Evolutionary conservation across 2,888 invertebrate species (phyloP), one percentile per base, ranked within the genome.

Genomic region (Mythimna impura): DNA sequence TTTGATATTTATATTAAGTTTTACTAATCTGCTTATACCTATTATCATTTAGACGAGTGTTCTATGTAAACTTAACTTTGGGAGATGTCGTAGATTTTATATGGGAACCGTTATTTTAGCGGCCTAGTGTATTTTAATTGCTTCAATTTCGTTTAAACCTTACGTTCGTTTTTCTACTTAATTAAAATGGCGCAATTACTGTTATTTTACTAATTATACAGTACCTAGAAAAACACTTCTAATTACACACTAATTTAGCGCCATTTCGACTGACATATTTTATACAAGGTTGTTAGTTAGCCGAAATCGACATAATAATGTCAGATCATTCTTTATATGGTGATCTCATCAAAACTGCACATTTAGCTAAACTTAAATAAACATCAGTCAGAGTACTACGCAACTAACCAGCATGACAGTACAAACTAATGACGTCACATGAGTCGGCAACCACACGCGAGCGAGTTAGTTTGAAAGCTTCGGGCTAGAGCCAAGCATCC

Each of bases 381-480:
- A 57, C n/a, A 17, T 7, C 20, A 54, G 54, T 30, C 22, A 40
- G 17, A 54, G n/a, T 30, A 25, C 30, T 30, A 40, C 36, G 34
- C 61, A 47, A 61, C 43, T 25, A 34, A 25, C 50, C 52, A 47
- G 61, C 54, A 67, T 25, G 54, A 22, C 25, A 34, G 10, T 22
- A 52, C 50, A 17, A 58, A 54, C 36, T 65, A 10, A 47, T 54
- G 70, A 69, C 47, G 66, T 66, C 50, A 57, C 36, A 43, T 36
- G 52, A 69, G 63, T 30, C 20, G 54, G 58, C 22, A n/a, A 66
- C 79, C 82, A 61, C 79, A 73, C 43, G 66, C 55, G 73, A 67
- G 66, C 55, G 73, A 67, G 58, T 70, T 66, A 74, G 83, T 76
- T 66, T 43, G 43, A 63, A 73, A 71, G 81, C 69, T 73, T 69